Evolutionary conservation across 2,797 vertebrate genomes (phyloP).

Genomic region (Picus viridis): DNA sequence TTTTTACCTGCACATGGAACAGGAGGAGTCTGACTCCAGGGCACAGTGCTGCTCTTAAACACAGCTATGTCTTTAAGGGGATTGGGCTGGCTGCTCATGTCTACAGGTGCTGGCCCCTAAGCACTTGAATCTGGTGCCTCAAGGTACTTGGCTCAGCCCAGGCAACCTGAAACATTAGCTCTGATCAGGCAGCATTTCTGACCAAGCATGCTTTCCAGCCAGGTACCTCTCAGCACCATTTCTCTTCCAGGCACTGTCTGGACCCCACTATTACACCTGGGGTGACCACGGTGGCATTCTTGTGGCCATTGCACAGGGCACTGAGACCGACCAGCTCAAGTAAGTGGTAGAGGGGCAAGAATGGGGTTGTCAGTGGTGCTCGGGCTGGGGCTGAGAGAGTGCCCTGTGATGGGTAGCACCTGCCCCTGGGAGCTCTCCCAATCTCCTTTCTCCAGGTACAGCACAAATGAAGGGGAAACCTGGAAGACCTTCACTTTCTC

Average conservation of each 20-base stretch:
- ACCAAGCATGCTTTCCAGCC: neutral
- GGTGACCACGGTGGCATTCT: conserved; percentile 96
- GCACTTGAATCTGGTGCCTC: neutral
- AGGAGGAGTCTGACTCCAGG: neutral
- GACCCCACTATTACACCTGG: conserved; percentile 97
- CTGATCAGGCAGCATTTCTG: neutral
- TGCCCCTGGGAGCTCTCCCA: neutral
- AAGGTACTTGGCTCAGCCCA: neutral
- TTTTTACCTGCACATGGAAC: fast-evolving
- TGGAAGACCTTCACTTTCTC: conserved; percentile 93
- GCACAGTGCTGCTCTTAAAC: neutral
- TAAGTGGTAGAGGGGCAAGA: conserved; percentile 73
- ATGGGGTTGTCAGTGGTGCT: neutral
- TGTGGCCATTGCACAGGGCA: conserved; percentile 91
- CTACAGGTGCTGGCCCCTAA: neutral
- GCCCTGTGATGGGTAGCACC: neutral
- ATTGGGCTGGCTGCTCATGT: neutral
- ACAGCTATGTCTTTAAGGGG: fast-evolving
- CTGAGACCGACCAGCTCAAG: conserved; percentile 90
- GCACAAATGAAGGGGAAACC: conserved; percentile 96
- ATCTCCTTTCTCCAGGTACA: conserved; percentile 82
- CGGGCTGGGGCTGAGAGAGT: fast-evolving
- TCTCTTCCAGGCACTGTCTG: conserved; percentile 87
- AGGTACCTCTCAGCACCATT: neutral
- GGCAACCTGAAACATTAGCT: neutral